Evolutionary conservation across 2,888 invertebrate genomes (phyloP).

Genomic region (Buathra laborator): DNA sequence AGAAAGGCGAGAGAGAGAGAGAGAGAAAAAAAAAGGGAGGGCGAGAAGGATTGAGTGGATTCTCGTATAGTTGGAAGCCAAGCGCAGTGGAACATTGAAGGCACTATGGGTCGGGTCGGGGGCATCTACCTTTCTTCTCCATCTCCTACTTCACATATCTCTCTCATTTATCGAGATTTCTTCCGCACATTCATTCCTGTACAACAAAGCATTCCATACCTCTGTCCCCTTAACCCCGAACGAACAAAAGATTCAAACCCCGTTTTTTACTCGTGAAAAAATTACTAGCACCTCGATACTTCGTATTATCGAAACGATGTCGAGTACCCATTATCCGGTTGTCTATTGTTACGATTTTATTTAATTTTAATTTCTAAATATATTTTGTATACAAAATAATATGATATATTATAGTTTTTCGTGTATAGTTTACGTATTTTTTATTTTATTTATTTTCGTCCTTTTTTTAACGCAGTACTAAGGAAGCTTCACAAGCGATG

Average conservation of each 20-base stretch:
- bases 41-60: slow-evolving; percentile 36
- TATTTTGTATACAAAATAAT: too few species aligned
- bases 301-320: neutral
- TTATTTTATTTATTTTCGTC: too few species aligned
- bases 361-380: too few species aligned
- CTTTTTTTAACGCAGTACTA: too few species aligned
- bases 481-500: too few species aligned
- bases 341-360: too few species aligned
- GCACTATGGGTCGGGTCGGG: slow-evolving; percentile 24
- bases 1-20: slow-evolving; percentile 47
- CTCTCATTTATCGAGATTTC: slow-evolving; percentile 49
- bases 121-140: slow-evolving; percentile 34
- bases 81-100: slow-evolving; percentile 38
- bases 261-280: slow-evolving; percentile 3
- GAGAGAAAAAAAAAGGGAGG: slow-evolving; percentile 24
- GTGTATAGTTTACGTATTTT: too few species aligned
- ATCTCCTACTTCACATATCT: neutral
- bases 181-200: neutral
- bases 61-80: slow-evolving; percentile 35
- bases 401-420: too few species aligned
- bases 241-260: slow-evolving; percentile 28
- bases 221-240: neutral
- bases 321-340: neutral
- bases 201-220: neutral
- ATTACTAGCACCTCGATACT: slow-evolving; percentile 37